These are phyloP conservation scores for Myotis pilosus DNA, from an alignment of 2,797 vertebrate genomes.

Conservation along the genomic window DNA sequence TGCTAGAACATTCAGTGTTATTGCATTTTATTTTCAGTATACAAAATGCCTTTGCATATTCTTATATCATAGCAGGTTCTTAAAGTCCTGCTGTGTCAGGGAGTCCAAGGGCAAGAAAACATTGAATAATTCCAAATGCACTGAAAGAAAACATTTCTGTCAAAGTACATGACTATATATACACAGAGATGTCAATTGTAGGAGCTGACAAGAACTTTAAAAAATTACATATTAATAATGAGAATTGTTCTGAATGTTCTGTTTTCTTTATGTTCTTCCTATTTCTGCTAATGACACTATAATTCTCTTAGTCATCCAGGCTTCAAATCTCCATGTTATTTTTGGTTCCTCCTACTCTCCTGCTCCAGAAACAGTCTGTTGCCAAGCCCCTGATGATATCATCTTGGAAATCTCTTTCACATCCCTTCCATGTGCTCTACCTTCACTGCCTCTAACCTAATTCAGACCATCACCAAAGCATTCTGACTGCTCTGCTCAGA, in stretches of 20 bases:
- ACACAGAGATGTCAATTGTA: not conserved
- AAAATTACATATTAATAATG: not conserved
- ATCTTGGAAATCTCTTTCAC: not conserved
- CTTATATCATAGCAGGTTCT: not conserved
- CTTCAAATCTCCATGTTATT: constrained; percentile 1
- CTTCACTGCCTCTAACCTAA: not conserved
- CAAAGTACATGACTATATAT: not conserved
- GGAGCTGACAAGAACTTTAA: not conserved
- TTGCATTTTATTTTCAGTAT: constrained; percentile 23
- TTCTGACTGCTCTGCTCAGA: not conserved
- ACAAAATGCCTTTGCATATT: not conserved
- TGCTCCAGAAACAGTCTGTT: not conserved
- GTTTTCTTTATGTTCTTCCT: not conserved
- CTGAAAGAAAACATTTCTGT: not conserved
- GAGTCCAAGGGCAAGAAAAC: not conserved
- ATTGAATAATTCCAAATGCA: not conserved
- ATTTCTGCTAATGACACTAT: not conserved
- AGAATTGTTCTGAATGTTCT: not conserved
- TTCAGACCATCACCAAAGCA: not conserved
- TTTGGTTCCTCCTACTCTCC: not conserved
- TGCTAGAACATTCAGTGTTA: not conserved
- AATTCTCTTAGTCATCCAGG: not conserved
- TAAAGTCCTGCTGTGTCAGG: not conserved
- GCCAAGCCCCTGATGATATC: not conserved
- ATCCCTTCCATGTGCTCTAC: not conserved